phyloP scores from a whole-genome alignment of 2,113 vertebrate species.

The Caloenas nicobarica region DNA sequence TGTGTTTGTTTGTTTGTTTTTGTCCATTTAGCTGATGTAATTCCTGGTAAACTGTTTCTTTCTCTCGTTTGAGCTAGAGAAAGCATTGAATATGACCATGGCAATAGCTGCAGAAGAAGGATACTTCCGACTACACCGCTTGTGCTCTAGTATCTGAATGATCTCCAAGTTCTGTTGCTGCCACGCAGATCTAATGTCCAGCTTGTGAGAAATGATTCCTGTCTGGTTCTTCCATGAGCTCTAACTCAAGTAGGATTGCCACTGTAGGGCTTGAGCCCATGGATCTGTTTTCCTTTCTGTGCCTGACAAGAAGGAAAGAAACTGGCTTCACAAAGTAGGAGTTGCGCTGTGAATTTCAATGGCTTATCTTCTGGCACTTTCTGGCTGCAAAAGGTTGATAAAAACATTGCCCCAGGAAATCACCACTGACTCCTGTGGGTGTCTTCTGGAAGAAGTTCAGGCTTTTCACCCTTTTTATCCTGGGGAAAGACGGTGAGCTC shows the following conservation, averaged over 20 bases:
- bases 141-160: neutral
- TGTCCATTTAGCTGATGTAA: neutral
- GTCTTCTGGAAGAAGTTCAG: neutral
- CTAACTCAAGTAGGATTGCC: neutral
- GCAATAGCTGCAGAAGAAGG: neutral
- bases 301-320: neutral
- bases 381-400: neutral
- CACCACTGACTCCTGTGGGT: neutral
- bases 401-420: neutral
- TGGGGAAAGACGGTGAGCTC: neutral
- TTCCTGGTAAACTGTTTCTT: neutral
- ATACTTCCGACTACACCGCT: neutral
- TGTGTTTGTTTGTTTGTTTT: neutral
- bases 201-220: neutral
- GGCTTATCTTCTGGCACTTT: neutral
- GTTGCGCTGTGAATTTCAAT: slow-evolving; percentile 1
- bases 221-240: neutral
- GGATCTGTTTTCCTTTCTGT: neutral
- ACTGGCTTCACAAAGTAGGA: neutral
- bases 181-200: neutral
- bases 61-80: neutral
- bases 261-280: neutral
- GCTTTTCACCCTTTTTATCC: neutral
- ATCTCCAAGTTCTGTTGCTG: neutral
- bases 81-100: neutral